phyloP scores from a whole-genome alignment of 2,113 vertebrate species.

The Chaenocephalus aceratus region DNA sequence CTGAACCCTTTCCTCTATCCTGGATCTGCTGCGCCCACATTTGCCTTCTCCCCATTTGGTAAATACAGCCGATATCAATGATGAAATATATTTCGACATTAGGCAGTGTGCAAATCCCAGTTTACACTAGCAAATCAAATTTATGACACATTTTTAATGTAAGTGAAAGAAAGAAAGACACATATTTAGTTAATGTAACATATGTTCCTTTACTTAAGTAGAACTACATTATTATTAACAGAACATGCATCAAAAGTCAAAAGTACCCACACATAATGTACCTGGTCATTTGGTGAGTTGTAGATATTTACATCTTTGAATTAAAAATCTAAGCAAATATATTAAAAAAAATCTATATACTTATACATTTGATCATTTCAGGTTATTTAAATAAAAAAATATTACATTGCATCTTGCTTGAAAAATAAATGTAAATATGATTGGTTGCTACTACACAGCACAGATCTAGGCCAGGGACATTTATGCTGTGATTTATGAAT shows the following conservation, averaged over 20 bases:
- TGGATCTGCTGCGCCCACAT: constrained; percentile 38
- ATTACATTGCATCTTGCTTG: too few relatives aligned
- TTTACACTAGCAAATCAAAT: not conserved
- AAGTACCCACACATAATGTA: too few relatives aligned
- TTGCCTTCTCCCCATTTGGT: constrained; percentile 75
- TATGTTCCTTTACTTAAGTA: not conserved
- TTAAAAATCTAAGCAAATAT: too few relatives aligned
- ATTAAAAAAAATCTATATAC: too few relatives aligned
- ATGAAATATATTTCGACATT: not conserved
- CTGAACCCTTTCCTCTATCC: constrained; percentile 67
- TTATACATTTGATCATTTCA: too few relatives aligned
- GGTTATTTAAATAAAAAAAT: too few relatives aligned
- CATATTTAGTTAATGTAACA: not conserved
- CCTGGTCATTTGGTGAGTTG: too few relatives aligned
- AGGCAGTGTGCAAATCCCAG: not conserved
- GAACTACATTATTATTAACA: too few relatives aligned
- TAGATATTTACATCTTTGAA: too few relatives aligned
- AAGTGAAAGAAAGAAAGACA: not conserved
- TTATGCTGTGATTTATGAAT: not conserved
- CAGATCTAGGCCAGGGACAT: not conserved
- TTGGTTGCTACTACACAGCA: not conserved
- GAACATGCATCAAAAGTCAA: too few relatives aligned
- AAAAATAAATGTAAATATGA: too few relatives aligned
- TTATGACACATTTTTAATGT: not conserved
- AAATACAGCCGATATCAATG: constrained; percentile 23